phyloP scores from a whole-genome alignment of 2,113 vertebrate genomes.

The Gopherus flavomarginatus region DNA sequence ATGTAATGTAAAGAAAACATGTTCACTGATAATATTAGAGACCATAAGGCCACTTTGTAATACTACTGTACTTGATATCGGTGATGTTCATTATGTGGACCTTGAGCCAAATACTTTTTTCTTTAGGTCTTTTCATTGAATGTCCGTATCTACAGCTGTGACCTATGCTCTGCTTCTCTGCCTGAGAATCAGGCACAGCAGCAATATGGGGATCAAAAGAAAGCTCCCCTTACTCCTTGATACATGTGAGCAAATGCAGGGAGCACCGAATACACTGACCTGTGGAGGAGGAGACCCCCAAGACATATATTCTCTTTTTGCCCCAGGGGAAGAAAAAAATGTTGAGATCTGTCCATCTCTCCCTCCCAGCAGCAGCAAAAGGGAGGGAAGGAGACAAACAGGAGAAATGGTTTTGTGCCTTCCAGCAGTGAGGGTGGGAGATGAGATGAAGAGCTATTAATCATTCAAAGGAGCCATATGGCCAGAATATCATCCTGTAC shows the following conservation, averaged over 20 bases:
- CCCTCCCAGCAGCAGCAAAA: not conserved
- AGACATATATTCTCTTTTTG: not conserved
- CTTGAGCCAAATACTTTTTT: not conserved
- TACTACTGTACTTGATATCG: not conserved
- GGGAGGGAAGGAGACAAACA: not conserved
- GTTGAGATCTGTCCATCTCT: not conserved
- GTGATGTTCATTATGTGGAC: not conserved
- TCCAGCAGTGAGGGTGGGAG: rapidly evolving
- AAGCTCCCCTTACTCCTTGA: not conserved
- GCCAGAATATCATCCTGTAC: rapidly evolving
- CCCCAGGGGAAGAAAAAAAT: not conserved
- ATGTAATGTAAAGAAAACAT: not conserved
- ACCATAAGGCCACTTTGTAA: not conserved
- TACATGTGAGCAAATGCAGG: not conserved
- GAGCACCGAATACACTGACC: not conserved
- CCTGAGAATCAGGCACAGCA: not conserved
- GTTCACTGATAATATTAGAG: not conserved
- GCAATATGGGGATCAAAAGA: not conserved
- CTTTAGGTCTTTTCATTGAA: not conserved
- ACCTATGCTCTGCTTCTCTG: not conserved
- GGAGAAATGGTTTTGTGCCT: not conserved
- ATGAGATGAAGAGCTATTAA: not conserved
- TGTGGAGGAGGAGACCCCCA: not conserved
- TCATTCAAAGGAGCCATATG: not conserved
- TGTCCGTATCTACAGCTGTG: not conserved